Percentiles rank a stretch among this genome's conserved stretches.
phyloP scores from a whole-genome alignment of 92 coral and sea anemone species.

The Heliopora coerulea region DNA sequence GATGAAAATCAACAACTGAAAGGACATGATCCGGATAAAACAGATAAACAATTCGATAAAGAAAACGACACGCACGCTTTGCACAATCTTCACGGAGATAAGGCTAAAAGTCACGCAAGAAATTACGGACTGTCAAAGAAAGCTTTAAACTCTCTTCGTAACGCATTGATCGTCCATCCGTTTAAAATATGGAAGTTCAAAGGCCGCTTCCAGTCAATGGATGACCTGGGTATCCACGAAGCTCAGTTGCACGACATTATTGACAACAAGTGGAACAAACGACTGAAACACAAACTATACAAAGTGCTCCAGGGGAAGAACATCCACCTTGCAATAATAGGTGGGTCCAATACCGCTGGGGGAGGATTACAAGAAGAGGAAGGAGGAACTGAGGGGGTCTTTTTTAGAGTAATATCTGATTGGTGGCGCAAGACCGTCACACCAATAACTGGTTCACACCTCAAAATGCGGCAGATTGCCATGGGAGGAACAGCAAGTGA shows the following conservation, averaged over 20 bases:
- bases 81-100: background rate
- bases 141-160: background rate
- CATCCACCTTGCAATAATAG: slow-evolving; percentile 48
- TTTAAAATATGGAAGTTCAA: slow-evolving; percentile 25
- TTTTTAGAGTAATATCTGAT: slow-evolving; percentile 39
- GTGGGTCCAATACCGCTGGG: slow-evolving; percentile 63
- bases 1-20: too few relatives aligned
- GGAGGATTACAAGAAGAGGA: slow-evolving; percentile 51
- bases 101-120: background rate
- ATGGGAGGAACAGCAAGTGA: slow-evolving; percentile 59
- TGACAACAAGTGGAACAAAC: slow-evolving; percentile 33
- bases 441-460: slow-evolving; percentile 50
- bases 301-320: slow-evolving; percentile 47
- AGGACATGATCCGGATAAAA: too few relatives aligned
- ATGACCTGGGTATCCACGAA: slow-evolving; percentile 35
- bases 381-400: slow-evolving; percentile 42
- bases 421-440: slow-evolving; percentile 57
- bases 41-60: too few relatives aligned
- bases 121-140: background rate
- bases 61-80: background rate
- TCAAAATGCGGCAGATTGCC: slow-evolving; percentile 44
- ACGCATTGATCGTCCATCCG: slow-evolving; percentile 31
- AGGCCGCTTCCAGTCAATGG: slow-evolving; percentile 26
- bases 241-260: slow-evolving; percentile 25
- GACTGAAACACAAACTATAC: slow-evolving; percentile 29